Base-by-base conservation (phyloP, 2,113 vertebrate genomes). In the Fukomys damarensis region DNA sequence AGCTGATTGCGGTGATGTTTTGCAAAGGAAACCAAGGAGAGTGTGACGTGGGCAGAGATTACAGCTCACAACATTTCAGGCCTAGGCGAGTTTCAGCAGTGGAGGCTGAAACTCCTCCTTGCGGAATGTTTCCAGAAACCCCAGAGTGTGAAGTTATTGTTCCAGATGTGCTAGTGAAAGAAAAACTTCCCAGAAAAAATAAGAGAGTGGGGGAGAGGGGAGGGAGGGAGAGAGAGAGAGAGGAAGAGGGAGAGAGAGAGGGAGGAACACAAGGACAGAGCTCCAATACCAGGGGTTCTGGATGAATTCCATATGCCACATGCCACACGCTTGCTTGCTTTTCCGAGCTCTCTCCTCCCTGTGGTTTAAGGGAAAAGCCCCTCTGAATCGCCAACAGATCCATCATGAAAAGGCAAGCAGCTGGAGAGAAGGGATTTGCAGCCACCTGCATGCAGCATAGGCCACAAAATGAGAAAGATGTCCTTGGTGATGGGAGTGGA, bases 21-120 rank as follows among this genome's bases (percentile, higher is more conserved):
- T 96, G 80, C 96, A 94, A 95, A 95, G 97, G 96, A 95, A 96
- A 93, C 56, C 82, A 88, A 91, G 72, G 83, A 82, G 79, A 86
- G 61, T 0, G 17, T 89, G 85, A 49, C 0, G 16, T 93, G 95
- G 94, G 86, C 81, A 85, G 95, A 95, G 90, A 95, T 86, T 76
- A 61, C 43, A 86, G 82, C 74, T 95, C 43, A 30, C 41, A 63
- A 3, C 43, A 8, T 56, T 89, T 96, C 84, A 97, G 92, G 80
- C 81, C 30, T 59, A 26, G 89, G 86, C 74, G 49, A 13, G 56
- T 65, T 86, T 80, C 65, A 52, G 32, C 26, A 76, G 70, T 0
- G n/a, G 84, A 76, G 93, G 80, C 80, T 96, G 58, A 38, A 68
- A 77, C 80, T 92, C 76, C 84, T 83, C 89, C 58, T 95, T 22